Percentiles rank a stretch among this genome's conserved stretches.
Conservation (phyloP, 2,113 vertebrate genomes). For the Neotragus pygmaeus region DNA sequence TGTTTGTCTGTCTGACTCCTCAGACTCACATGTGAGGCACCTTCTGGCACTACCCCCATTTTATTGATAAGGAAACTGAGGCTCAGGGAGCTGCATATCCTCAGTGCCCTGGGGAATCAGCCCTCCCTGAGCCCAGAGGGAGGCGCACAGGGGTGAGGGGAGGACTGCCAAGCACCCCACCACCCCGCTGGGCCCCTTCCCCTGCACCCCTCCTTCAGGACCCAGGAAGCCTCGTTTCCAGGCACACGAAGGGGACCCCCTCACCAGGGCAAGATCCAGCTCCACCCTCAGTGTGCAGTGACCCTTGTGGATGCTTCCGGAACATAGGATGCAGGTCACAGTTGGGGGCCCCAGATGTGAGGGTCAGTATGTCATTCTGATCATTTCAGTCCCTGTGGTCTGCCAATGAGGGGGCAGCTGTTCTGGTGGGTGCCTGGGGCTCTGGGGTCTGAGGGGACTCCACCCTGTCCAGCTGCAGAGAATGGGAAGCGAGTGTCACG, state of each 20-base stretch:
- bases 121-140: background rate
- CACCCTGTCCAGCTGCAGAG: background rate
- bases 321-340: too few relatives aligned
- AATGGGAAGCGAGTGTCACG: background rate
- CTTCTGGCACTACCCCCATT: background rate
- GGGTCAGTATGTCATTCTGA: background rate
- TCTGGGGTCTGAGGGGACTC: background rate
- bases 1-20: too few relatives aligned
- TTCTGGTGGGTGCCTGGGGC: background rate
- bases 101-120: background rate
- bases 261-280: background rate
- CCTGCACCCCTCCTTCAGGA: background rate
- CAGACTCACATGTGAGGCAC: background rate
- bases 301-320: background rate
- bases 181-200: background rate
- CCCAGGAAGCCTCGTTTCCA: background rate
- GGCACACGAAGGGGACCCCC: background rate
- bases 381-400: background rate
- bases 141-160: background rate
- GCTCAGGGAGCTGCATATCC: background rate
- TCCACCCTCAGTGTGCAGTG: too few relatives aligned
- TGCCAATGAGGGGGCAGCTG: background rate
- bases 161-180: rapidly evolving
- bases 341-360: background rate
- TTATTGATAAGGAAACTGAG: background rate